Conservation (phyloP, 2,888 invertebrate species). For the Myopa testacea region DNA sequence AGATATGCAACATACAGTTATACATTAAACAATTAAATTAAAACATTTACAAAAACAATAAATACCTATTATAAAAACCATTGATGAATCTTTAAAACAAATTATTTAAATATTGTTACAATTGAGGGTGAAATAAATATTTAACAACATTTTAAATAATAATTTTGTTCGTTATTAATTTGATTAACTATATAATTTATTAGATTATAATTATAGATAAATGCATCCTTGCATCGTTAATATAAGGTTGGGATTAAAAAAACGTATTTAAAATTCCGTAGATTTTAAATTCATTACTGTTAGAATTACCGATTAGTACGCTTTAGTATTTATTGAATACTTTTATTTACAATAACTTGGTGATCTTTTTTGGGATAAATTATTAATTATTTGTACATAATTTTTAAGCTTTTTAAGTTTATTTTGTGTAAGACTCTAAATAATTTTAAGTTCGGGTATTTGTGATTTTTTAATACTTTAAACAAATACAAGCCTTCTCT, state of each 20-base stretch:
- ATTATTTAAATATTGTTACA: background rate
- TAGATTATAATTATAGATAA: background rate
- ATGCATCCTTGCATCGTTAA: conserved; percentile 1
- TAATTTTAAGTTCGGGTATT: conserved; percentile 16
- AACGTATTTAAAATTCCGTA: background rate
- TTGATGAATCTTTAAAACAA: background rate
- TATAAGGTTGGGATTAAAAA: background rate
- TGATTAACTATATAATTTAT: background rate
- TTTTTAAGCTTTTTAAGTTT: conserved; percentile 27
- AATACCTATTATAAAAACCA: background rate
- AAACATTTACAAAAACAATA: conserved; percentile 24
- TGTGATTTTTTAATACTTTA: conserved; percentile 2
- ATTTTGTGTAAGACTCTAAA: background rate
- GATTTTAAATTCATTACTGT: background rate
- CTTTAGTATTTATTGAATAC: conserved; percentile 23
- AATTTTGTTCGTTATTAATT: background rate
- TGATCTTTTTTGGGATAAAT: conserved; percentile 34
- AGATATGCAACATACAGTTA: conserved; percentile 9
- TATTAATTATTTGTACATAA: conserved; percentile 37
- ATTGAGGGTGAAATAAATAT: conserved; percentile 12
- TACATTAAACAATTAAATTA: conserved; percentile 9
- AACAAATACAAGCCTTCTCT: background rate
- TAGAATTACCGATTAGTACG: background rate
- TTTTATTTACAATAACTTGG: conserved; percentile 37
- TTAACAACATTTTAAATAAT: conserved; percentile 13